Conservation (phyloP, 2,888 invertebrate species). For the Allygus modestus region DNA sequence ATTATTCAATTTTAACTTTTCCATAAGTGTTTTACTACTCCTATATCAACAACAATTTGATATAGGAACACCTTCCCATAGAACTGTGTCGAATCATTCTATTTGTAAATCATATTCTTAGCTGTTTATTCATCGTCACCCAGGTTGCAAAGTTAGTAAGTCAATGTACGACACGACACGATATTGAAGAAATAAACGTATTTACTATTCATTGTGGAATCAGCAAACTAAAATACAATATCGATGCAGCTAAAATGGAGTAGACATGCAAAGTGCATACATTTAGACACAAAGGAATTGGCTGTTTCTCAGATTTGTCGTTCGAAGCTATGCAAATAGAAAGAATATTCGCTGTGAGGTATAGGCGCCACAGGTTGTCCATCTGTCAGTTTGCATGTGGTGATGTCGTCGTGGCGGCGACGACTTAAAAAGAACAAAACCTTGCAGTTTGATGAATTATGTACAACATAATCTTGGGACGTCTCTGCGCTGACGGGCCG, state of each 20-base stretch:
- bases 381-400: slow-evolving; percentile 44
- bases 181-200: too few species aligned
- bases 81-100: too few species aligned
- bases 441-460: slow-evolving; percentile 39
- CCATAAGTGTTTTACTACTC: too few species aligned
- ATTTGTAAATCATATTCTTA: too few species aligned
- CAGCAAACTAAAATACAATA: neutral
- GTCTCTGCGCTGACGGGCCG: neutral
- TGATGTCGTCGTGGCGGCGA: slow-evolving; percentile 16
- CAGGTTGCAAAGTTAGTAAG: too few species aligned
- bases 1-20: too few species aligned
- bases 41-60: too few species aligned
- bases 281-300: slow-evolving; percentile 34
- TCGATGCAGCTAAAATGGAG: neutral
- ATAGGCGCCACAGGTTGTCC: slow-evolving; percentile 23
- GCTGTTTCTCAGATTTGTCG: slow-evolving; percentile 11
- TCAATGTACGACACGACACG: too few species aligned
- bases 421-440: slow-evolving; percentile 38
- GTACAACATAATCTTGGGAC: slow-evolving; percentile 32
- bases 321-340: slow-evolving; percentile 5
- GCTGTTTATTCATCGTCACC: too few species aligned
- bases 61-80: too few species aligned
- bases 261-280: slow-evolving; percentile 30
- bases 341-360: neutral
- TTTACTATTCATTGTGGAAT: too few species aligned